A percentile compares a stretch with the other conserved stretches of the same genome.
Conservation (phyloP, 2,888 invertebrate genomes). For the Tricholauxania praeusta region DNA sequence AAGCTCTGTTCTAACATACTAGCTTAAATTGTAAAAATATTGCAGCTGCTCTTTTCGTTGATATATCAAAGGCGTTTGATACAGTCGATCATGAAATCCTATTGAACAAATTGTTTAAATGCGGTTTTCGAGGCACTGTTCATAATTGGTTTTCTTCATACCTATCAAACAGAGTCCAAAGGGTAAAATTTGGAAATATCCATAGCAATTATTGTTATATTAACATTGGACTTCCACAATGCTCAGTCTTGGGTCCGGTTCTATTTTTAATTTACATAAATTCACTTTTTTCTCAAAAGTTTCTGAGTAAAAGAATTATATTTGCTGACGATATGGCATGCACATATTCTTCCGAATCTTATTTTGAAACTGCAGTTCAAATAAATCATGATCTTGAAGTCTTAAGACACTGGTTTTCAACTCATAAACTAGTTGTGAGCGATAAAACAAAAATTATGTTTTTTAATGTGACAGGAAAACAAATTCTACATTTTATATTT, state of each 20-base stretch:
- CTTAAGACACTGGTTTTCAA: too few species aligned
- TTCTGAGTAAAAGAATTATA: neutral
- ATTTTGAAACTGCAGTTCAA: too few species aligned
- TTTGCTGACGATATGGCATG: neutral
- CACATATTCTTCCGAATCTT: neutral
- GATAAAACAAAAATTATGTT: too few species aligned
- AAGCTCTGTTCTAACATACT: neutral
- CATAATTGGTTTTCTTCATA: too few species aligned
- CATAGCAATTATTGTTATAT: neutral
- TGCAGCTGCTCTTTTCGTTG: constrained; percentile 2
- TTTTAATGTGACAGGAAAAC: too few species aligned
- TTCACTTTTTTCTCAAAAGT: neutral
- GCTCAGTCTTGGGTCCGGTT: neutral
- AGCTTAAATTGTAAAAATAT: neutral
- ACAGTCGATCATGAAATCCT: neutral
- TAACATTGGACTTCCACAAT: neutral
- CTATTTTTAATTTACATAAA: neutral
- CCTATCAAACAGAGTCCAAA: neutral
- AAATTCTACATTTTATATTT: too few species aligned
- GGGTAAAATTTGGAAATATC: neutral
- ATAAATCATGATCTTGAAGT: too few species aligned
- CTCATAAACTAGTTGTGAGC: too few species aligned
- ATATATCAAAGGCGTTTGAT: neutral
- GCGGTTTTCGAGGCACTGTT: too few species aligned
- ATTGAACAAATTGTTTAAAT: neutral